Evolutionary conservation across 2,113 vertebrate species (phyloP).

Genomic region (Melanerpes formicivorus): DNA sequence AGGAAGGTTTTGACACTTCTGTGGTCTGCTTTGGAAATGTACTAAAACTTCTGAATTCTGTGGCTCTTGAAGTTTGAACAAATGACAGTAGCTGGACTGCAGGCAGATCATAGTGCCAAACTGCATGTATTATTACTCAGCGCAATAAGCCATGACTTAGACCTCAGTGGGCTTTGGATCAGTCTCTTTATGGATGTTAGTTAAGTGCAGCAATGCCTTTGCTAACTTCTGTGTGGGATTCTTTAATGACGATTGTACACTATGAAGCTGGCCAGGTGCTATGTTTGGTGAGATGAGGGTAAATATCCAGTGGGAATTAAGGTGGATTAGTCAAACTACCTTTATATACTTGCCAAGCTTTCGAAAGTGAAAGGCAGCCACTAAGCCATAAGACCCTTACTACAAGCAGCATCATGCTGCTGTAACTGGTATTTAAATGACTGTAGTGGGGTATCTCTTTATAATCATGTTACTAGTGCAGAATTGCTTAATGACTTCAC

Average conservation of each 20-base stretch:
- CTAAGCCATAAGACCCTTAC: not conserved
- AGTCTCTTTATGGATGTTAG: not conserved
- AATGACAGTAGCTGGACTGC: not conserved
- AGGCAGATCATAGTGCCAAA: not conserved
- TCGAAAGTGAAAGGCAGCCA: not conserved
- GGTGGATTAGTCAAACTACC: conserved; percentile 1
- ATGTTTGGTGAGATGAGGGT: not conserved
- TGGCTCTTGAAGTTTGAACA: not conserved
- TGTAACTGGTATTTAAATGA: not conserved
- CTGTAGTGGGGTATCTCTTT: not conserved
- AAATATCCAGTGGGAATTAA: conserved; percentile 16
- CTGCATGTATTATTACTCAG: not conserved
- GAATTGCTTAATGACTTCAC: conserved; percentile 42
- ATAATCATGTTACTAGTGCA: not conserved
- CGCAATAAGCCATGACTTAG: not conserved
- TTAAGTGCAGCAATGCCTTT: not conserved
- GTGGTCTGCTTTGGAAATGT: not conserved
- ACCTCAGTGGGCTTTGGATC: not conserved
- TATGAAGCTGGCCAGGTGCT: not conserved
- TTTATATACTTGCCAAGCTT: not conserved
- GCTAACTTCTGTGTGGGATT: not conserved
- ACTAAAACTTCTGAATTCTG: not conserved
- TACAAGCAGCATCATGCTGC: not conserved
- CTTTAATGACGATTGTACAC: not conserved
- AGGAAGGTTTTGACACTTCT: not conserved